Evolutionary conservation across 2,113 vertebrate species (phyloP).

Genomic region (Platanista minor): DNA sequence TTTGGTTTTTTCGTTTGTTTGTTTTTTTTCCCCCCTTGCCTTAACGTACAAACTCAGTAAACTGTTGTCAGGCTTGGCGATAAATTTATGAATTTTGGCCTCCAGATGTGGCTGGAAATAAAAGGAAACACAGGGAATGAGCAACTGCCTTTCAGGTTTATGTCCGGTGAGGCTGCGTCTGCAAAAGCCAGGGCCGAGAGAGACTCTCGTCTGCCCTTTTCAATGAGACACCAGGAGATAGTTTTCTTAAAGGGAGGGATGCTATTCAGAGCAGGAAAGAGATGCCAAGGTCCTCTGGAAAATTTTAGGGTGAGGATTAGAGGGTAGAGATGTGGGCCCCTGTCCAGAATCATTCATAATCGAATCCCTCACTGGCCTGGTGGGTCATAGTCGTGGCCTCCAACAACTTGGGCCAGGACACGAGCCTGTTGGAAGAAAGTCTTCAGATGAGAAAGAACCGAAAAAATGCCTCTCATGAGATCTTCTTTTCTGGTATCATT

Average conservation of each 20-base stretch:
- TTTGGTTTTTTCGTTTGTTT: background rate
- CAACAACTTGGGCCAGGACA: background rate
- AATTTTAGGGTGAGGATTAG: background rate
- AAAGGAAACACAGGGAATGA: slow-evolving; percentile 37
- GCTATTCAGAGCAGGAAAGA: background rate
- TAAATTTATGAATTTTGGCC: slow-evolving; percentile 30
- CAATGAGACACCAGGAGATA: background rate
- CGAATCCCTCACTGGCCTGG: background rate
- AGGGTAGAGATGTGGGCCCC: background rate
- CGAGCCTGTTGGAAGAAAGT: fast-evolving
- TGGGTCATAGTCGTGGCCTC: fast-evolving
- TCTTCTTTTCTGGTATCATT: background rate
- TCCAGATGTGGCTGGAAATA: slow-evolving; percentile 53
- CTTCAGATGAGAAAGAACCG: background rate
- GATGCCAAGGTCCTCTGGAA: background rate
- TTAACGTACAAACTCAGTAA: background rate
- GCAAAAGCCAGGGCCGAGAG: slow-evolving; percentile 14
- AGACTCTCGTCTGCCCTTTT: slow-evolving; percentile 28
- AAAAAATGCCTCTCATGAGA: background rate
- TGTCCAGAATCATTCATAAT: background rate
- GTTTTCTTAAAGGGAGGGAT: background rate
- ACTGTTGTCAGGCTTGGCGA: slow-evolving; percentile 32
- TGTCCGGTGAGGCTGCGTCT: slow-evolving; percentile 54
- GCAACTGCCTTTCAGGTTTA: background rate
- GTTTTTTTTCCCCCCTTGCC: background rate